These are phyloP conservation scores for Nomada flava DNA, from an alignment of 2,888 invertebrate genomes.

Conservation along the genomic window DNA sequence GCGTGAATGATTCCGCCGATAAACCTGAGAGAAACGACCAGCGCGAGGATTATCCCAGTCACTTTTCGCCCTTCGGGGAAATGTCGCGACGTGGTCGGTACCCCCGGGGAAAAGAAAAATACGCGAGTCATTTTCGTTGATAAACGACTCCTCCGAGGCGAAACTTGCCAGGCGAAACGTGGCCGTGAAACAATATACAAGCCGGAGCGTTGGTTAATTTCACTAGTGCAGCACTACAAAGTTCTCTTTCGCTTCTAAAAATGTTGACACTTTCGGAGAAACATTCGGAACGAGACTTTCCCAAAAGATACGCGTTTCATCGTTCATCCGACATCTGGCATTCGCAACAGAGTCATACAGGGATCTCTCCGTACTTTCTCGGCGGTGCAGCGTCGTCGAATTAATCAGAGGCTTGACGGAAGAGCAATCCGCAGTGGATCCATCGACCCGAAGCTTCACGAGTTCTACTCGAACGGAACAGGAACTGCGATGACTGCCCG, in stretches of 20 bases:
- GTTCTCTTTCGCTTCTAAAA: too few relatives aligned
- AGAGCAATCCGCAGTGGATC: neutral
- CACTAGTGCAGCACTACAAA: neutral
- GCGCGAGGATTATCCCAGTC: conserved; percentile 1
- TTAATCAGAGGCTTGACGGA: conserved; percentile 7
- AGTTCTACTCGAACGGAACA: conserved; percentile 4
- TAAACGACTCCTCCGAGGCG: conserved; percentile 11
- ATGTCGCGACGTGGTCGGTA: neutral
- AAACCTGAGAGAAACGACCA: conserved; percentile 48
- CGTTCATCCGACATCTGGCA: neutral
- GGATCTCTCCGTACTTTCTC: too few relatives aligned
- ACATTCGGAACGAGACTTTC: neutral
- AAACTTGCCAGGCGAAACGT: conserved; percentile 2
- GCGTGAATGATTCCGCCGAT: conserved; percentile 77
- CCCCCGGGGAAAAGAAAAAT: neutral
- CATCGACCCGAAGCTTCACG: neutral
- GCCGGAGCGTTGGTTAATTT: neutral
- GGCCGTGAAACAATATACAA: neutral
- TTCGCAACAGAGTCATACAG: neutral
- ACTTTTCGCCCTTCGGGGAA: conserved; percentile 4
- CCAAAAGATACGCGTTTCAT: neutral
- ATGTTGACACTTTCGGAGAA: neutral
- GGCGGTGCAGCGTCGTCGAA: neutral
- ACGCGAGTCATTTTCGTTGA: conserved; percentile 5
- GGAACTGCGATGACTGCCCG: conserved; percentile 18